phyloP scores from a whole-genome alignment of 1,140 invertebrate genomes.

The Caligus rogercresseyi region DNA sequence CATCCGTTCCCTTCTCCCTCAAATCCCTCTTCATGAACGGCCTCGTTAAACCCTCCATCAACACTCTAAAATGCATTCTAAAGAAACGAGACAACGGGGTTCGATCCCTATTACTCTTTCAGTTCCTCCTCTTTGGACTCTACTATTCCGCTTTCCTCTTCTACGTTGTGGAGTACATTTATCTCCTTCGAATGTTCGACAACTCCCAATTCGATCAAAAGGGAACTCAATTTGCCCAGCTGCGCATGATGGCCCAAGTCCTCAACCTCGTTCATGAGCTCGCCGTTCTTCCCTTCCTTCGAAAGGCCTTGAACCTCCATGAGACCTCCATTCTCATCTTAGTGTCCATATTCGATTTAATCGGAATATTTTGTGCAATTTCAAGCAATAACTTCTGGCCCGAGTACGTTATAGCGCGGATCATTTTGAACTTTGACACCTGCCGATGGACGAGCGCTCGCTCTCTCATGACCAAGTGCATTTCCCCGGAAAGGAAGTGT shows the following conservation, averaged over 20 bases:
- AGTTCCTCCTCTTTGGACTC: not conserved
- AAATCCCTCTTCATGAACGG: not conserved
- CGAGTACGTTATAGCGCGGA: not conserved
- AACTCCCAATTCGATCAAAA: not conserved
- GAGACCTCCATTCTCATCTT: not conserved
- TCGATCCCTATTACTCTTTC: not conserved
- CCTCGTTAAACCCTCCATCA: not conserved
- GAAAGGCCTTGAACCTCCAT: not conserved
- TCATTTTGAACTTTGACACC: not conserved
- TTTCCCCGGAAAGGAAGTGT: not conserved
- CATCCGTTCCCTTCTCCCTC: not conserved
- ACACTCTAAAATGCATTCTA: not conserved
- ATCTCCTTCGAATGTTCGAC: not conserved
- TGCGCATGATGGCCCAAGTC: not conserved
- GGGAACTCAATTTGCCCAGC: not conserved
- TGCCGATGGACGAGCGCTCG: not conserved
- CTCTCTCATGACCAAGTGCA: not conserved
- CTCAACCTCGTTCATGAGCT: not conserved
- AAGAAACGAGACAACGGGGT: not conserved
- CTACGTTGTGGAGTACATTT: not conserved
- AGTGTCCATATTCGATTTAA: not conserved
- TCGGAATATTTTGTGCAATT: not conserved
- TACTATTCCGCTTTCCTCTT: not conserved
- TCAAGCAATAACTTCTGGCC: not conserved
- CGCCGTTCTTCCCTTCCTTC: not conserved